phyloP scores from a whole-genome alignment of 2,797 vertebrate genomes.

The Macroramphosus scolopax region DNA sequence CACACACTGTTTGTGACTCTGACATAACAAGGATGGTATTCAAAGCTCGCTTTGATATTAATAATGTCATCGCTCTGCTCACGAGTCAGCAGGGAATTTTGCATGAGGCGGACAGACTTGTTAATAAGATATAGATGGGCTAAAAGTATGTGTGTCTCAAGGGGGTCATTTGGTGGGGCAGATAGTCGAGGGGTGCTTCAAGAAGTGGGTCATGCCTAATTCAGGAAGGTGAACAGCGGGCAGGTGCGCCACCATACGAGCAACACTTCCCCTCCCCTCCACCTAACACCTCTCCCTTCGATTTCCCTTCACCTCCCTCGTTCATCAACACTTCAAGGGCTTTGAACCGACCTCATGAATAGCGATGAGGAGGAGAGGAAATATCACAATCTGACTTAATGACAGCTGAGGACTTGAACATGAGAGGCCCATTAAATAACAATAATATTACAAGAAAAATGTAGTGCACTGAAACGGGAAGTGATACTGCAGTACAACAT shows the following conservation, averaged over 20 bases:
- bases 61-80: slow-evolving; percentile 6
- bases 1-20: slow-evolving; percentile 6
- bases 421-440: slow-evolving; percentile 37
- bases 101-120: slow-evolving; percentile 21
- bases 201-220: slow-evolving; percentile 63
- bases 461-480: not conserved
- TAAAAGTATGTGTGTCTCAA: no score
- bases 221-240: slow-evolving; percentile 43
- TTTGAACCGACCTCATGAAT: slow-evolving; percentile 66
- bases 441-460: slow-evolving; percentile 23
- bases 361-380: slow-evolving; percentile 63
- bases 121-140: slow-evolving; percentile 43
- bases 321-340: slow-evolving; percentile 73
- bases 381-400: slow-evolving; percentile 47
- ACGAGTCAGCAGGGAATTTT: slow-evolving; percentile 32
- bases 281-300: slow-evolving; percentile 24
- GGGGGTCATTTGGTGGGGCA: slow-evolving; percentile 1
- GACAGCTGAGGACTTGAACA: slow-evolving; percentile 39
- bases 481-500: not conserved
- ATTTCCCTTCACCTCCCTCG: slow-evolving; percentile 17
- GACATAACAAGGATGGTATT: slow-evolving; percentile 32
- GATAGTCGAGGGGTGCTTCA: slow-evolving; percentile 11
- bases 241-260: slow-evolving; percentile 51
- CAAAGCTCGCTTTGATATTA: slow-evolving; percentile 43
- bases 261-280: slow-evolving; percentile 38